Evolutionary conservation across 2,113 vertebrate species (phyloP).

Genomic region (Corvus hawaiiensis): DNA sequence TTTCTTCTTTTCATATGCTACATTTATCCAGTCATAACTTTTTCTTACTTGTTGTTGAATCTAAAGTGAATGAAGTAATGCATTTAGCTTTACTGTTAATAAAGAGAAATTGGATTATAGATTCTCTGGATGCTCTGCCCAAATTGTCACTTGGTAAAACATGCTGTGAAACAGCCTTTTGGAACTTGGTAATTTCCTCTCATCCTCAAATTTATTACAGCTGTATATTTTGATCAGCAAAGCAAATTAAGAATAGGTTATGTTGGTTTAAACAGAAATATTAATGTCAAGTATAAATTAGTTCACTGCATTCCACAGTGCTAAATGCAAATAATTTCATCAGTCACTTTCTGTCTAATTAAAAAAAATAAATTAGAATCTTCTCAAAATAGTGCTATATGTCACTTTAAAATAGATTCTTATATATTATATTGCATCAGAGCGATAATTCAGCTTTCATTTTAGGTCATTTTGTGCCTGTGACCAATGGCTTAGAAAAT

Average conservation of each 20-base stretch:
- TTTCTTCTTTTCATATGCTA: not conserved
- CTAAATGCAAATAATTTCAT: not conserved
- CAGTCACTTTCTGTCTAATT: not conserved
- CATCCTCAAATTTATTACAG: not conserved
- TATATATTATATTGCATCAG: not conserved
- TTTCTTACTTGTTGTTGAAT: not conserved
- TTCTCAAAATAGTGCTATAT: not conserved
- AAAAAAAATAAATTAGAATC: not conserved
- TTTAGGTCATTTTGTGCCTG: constrained; percentile 10
- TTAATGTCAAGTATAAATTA: constrained; percentile 17
- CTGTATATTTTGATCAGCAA: constrained; percentile 11
- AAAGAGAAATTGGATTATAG: not conserved
- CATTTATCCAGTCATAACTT: not conserved
- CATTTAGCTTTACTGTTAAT: not conserved
- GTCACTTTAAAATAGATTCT: not conserved
- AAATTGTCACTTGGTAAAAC: not conserved
- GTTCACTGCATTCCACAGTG: not conserved
- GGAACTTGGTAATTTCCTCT: not conserved
- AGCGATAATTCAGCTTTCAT: not conserved
- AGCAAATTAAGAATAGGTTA: constrained; percentile 12
- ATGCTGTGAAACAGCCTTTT: not conserved
- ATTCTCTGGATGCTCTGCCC: not conserved
- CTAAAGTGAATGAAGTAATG: not conserved
- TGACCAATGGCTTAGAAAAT: constrained; percentile 44
- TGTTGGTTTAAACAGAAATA: constrained; percentile 34